Evolutionary conservation across 2,797 vertebrate genomes (phyloP).

Genomic region (Podargus strigoides): DNA sequence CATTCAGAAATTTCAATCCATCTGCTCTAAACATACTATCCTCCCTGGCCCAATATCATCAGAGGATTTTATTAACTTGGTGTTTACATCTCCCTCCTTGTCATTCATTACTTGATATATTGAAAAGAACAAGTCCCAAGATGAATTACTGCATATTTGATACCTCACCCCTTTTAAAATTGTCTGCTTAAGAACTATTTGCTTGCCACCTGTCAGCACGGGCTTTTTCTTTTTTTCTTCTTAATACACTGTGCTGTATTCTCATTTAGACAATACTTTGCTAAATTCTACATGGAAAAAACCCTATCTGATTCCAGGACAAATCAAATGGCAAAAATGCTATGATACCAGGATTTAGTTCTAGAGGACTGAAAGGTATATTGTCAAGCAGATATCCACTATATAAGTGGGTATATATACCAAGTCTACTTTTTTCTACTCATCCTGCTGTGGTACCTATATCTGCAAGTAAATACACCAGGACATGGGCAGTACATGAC

Average conservation of each 20-base stretch:
- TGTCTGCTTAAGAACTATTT: not conserved
- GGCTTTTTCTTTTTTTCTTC: not conserved
- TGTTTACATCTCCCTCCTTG: slow-evolving; percentile 7
- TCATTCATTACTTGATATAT: not conserved
- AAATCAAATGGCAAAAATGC: not conserved
- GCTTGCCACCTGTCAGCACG: not conserved
- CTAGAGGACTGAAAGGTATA: not conserved
- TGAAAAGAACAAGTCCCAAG: not conserved
- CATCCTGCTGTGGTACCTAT: not conserved
- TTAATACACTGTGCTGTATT: not conserved
- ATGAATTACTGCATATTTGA: not conserved
- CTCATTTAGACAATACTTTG: not conserved
- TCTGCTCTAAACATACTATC: not conserved
- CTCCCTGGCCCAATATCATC: not conserved
- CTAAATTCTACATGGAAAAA: not conserved
- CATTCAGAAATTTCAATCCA: slow-evolving; percentile 5
- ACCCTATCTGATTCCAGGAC: not conserved
- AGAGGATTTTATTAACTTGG: slow-evolving; percentile 11
- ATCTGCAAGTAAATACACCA: not conserved
- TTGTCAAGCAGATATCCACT: not conserved
- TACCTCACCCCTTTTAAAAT: not conserved
- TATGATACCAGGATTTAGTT: not conserved
- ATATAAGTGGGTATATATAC: not conserved
- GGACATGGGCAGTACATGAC: not conserved
- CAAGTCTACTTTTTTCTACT: not conserved